Base-by-base conservation (phyloP, 2,888 invertebrate species). In the Sminthurinus aureus region DNA sequence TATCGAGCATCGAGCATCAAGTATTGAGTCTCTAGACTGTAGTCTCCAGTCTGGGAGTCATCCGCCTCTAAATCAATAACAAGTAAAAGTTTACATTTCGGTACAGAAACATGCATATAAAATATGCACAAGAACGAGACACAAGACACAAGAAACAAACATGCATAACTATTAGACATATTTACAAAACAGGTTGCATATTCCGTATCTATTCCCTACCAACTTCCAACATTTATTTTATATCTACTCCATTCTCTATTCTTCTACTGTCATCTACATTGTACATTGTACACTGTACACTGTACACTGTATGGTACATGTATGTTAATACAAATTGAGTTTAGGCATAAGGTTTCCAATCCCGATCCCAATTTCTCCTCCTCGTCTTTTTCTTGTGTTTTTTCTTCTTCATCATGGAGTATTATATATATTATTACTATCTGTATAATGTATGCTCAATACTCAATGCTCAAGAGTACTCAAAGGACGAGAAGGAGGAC, bases 311-410 rank as follows among this genome's bases (percentile, higher is more conserved):
- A 52, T 77, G 51, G 77, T 0, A 52, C 58, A n/a, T 51, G n/a
- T 52, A 73, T 18, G 22, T n/a, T 52, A 12, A 58, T 71, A 73
- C 80, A 73, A 80, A 80, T 80, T 80, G 71, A 69, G 69, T 71
- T 66, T 22, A 69, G 13, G n/a, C 26, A 24, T 51, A 79, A 22
- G 67, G 79, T 79, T 79, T 79, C 66, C 67, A 66, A 18, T 22
- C 24, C 20, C 66, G 64, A 38, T 76, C 12, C 66, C 38, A 6
- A 38, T 38, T 6, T 6, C 18, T 18, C 38, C 38, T 52, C 6
- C 20, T 79, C 38, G 24, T 79, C 69, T 69, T 22, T 51, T 64
- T 58, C 77, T 77, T 26, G 6, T 51, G 26, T 51, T 52, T n/a
- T n/a, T 12, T 52, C 3, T 66, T n/a, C 11, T 66, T 13, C 18